Evolutionary conservation across 2,888 invertebrate species (phyloP), one percentile per base, ranked within the genome.

Genomic region (Phlogophora meticulosa): DNA sequence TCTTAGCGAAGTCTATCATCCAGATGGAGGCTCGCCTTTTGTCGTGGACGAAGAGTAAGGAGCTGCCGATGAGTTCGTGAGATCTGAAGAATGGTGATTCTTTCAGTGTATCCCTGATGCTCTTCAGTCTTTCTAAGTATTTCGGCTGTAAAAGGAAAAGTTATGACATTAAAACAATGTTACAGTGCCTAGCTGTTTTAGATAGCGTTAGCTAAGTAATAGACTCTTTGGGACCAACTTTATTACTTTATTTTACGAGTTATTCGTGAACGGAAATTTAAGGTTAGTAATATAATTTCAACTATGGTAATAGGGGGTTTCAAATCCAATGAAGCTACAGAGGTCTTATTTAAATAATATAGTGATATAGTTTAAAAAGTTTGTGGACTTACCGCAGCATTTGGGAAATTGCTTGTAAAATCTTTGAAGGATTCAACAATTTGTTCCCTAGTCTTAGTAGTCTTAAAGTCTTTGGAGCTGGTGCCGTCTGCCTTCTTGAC

Each of bases 1-100:
- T 99, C 94, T 99, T 99, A 53, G 99, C 99, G 90, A 99, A 99
- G 93, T 99, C 99, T 80, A 99, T 99, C 96, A 99, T 96, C 99
- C 99, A 99, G 15, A 99, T 97, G 73, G 98, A 98, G 34, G 99
- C 98, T 88, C 97, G 97, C 79, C 97, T 96, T 63, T 97, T 96
- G 91, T 99, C 99, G 94, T 99, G 99, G 60, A 99, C 98, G 90
- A 99, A 98, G 65, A 99, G 96, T 67, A 99, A 95, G 28, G 99
- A 99, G 92, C 99, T 99, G 75, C 99, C 98, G 84, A 99, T 98
- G 55, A 99, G 97, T 96, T 99, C 99, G 93, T 99, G 99, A 10
- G 97, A 96, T 84, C 97, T 96, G 95, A 99, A 99, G 96, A 99
- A 99, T 70, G 97, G 96, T 7, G 99, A 99, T 68, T 97, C 96